Evolutionary conservation across 2,888 invertebrate species (phyloP).

Genomic region (Dioctria linearis): DNA sequence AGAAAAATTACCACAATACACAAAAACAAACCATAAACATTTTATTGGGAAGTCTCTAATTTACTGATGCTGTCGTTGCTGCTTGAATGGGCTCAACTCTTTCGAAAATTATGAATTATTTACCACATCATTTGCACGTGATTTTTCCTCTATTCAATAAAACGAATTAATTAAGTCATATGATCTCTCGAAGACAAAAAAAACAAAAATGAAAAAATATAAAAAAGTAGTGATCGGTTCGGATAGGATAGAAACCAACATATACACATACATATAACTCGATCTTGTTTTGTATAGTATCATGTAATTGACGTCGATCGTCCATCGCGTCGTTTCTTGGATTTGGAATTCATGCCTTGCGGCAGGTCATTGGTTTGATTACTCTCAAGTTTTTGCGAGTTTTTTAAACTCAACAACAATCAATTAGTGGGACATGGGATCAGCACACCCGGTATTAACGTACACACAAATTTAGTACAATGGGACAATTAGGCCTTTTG

Average conservation of each 20-base stretch:
- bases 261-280: too few relatives aligned
- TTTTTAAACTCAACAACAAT: not conserved
- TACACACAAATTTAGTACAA: not conserved
- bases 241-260: not conserved
- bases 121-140: conserved; percentile 22
- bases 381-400: not conserved
- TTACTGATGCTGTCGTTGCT: too few relatives aligned
- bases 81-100: too few relatives aligned
- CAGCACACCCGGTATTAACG: not conserved
- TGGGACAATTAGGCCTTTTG: too few relatives aligned
- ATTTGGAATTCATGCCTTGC: conserved; percentile 19
- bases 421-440: conserved; percentile 1
- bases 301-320: not conserved
- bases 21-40: too few relatives aligned
- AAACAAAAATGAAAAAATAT: conserved; percentile 9
- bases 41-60: too few relatives aligned
- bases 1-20: too few relatives aligned
- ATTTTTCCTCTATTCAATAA: not conserved
- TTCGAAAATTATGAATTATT: not conserved
- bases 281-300: too few relatives aligned
- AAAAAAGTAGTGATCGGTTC: conserved; percentile 5
- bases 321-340: conserved; percentile 8
- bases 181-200: conserved; percentile 20
- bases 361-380: conserved; percentile 41
- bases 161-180: conserved; percentile 34